Percentiles rank a stretch among this genome's conserved stretches.
Evolutionary conservation across 2,888 invertebrate species (phyloP).

Genomic region (Timandra comae): DNA sequence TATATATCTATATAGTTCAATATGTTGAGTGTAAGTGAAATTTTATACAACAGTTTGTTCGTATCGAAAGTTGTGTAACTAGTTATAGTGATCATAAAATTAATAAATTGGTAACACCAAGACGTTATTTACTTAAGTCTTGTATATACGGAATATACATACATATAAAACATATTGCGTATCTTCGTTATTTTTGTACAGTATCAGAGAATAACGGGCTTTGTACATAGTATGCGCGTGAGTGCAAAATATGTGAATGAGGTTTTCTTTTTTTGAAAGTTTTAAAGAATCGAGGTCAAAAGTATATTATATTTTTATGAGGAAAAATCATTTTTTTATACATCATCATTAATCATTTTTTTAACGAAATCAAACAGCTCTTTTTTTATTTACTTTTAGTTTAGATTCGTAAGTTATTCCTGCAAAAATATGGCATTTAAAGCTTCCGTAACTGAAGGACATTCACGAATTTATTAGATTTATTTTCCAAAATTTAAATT

Average conservation of each 20-base stretch:
- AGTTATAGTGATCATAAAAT: constrained; percentile 34
- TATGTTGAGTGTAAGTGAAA: constrained; percentile 51
- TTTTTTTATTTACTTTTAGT: no score
- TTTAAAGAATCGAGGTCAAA: no score
- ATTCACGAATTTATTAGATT: constrained; percentile 23
- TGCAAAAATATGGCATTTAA: constrained; percentile 8
- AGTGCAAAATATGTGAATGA: no score
- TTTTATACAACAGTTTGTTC: constrained; percentile 63
- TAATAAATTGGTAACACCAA: constrained; percentile 64
- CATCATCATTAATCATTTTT: no score
- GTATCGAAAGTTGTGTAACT: constrained; percentile 28
- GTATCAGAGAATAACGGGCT: constrained; percentile 25
- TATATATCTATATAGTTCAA: constrained; percentile 45
- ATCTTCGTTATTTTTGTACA: constrained; percentile 41
- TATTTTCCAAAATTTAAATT: constrained; percentile 8
- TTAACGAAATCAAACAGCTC: no score
- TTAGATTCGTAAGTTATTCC: background rate
- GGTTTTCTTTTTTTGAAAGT: no score
- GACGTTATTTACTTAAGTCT: constrained; percentile 42
- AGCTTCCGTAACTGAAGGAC: constrained; percentile 3
- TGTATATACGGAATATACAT: constrained; percentile 42
- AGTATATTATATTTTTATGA: no score
- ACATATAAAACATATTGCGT: constrained; percentile 21
- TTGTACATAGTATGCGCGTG: constrained; percentile 41
- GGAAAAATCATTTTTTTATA: no score